Base-by-base conservation (phyloP, 2,888 invertebrate species). In the Tinea pellionella region DNA sequence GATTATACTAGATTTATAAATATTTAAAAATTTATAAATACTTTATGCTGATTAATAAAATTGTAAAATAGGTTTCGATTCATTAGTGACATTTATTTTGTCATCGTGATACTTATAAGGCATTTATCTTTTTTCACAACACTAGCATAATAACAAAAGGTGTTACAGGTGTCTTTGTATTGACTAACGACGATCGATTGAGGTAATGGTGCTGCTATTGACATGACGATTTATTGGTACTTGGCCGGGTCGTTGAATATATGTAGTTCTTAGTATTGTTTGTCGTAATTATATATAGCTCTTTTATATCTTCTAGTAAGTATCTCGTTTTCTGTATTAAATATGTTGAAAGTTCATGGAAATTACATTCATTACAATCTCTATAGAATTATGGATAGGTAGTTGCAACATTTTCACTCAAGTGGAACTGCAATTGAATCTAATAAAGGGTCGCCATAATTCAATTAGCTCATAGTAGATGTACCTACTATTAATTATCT, bases 361-460 rank as follows among this genome's bases (percentile, higher is more conserved):
- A n/a, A n/a, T n/a, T n/a, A n/a, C n/a, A n/a, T n/a, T n/a, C n/a
- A n/a, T n/a, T n/a, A n/a, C n/a, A n/a, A n/a, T n/a, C 24, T 6
- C 24, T 24, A 24, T 24, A 6, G 24, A 24, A 24, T 24, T 24
- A 24, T 24, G 24, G 24, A 24, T 37, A 9, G n/a, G 37, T 37
- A 32, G 57, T 57, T 32, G 24, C 55, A 57, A 57, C 32, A 57
- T 18, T 30, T 2, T 47, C 47, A 16, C 9, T 47, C 47, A 47
- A 42, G 42, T 42, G 42, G 42, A 42, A 41, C 63, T 64, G 65
- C 72, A 81, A 78, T 82, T 82, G 80, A 79, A 76, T 74, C 71
- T 74, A 80, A 80, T 82, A 72, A 73, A 80, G 81, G 81, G 80
- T 82, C 83, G 74, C 67, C 62, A 63, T 81, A 79, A 80, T 83